phyloP scores from a whole-genome alignment of 1,140 invertebrate species.

The Portunus trituberculatus region DNA sequence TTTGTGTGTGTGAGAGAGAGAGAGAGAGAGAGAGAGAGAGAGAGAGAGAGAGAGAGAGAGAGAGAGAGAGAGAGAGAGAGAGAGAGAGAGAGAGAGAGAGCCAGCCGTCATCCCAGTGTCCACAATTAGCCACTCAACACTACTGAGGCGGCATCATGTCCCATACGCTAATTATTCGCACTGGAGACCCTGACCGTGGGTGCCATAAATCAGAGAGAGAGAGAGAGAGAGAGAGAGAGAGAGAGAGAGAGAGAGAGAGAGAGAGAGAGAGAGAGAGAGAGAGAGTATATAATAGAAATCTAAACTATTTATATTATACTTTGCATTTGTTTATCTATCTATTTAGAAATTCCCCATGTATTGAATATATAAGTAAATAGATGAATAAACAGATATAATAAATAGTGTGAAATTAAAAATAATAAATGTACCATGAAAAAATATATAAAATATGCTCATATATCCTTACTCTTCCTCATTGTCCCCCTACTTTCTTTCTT shows the following conservation, averaged over 20 bases:
- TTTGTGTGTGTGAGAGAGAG: constrained; percentile 4
- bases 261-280: constrained; percentile 55
- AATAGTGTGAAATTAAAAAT: no score
- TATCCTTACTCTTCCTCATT: no score
- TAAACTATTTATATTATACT: not conserved
- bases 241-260: constrained; percentile 35
- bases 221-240: constrained; percentile 7
- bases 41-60: constrained; percentile 38
- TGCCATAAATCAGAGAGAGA: constrained; percentile 46
- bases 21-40: constrained; percentile 39
- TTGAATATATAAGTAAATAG: constrained; percentile 63
- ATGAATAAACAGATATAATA: constrained; percentile 63
- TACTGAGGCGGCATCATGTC: constrained; percentile 55
- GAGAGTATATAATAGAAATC: not conserved
- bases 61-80: constrained; percentile 27
- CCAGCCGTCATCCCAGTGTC: constrained; percentile 32
- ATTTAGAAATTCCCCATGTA: not conserved
- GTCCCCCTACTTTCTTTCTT: no score
- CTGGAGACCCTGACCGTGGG: constrained; percentile 52
- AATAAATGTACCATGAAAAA: no score
- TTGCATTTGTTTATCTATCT: no score
- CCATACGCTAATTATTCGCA: constrained; percentile 66
- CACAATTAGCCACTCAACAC: constrained; percentile 53
- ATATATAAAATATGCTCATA: no score
- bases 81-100: constrained; percentile 38